Evolutionary conservation across 2,113 vertebrate genomes (phyloP).

Genomic region (Otis tarda): DNA sequence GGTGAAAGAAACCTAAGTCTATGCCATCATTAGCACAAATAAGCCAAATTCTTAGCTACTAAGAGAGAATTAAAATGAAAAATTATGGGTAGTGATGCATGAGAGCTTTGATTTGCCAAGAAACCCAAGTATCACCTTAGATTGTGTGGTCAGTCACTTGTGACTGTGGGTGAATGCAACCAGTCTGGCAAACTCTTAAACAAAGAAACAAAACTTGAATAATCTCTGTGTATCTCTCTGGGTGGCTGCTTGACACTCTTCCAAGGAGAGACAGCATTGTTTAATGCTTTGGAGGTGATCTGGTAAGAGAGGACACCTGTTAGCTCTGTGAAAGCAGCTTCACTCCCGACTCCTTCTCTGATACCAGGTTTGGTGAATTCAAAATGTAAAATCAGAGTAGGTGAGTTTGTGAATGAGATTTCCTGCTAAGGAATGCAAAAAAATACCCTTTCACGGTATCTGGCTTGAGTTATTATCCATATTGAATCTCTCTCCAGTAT

Average conservation of each 20-base stretch:
- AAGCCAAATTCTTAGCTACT: not conserved
- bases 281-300: not conserved
- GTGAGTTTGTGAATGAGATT: not conserved
- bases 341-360: not conserved
- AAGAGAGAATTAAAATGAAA: not conserved
- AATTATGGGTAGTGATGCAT: not conserved
- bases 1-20: not conserved
- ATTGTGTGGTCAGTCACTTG: not conserved
- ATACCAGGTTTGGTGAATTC: not conserved
- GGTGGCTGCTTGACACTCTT: not conserved
- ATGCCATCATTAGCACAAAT: not conserved
- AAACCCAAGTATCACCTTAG: not conserved
- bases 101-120: not conserved
- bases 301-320: not conserved
- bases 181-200: not conserved
- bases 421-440: not conserved
- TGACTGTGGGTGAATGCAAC: not conserved
- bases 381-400: not conserved
- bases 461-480: not conserved
- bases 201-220: not conserved
- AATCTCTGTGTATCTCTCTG: not conserved
- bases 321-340: not conserved
- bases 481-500: not conserved
- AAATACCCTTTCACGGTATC: not conserved
- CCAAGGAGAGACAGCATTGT: not conserved